A percentile compares a stretch with the other conserved stretches of the same genome.
Evolutionary conservation across 2,888 invertebrate genomes (phyloP).

Genomic region (Glaucopsyche alexis): DNA sequence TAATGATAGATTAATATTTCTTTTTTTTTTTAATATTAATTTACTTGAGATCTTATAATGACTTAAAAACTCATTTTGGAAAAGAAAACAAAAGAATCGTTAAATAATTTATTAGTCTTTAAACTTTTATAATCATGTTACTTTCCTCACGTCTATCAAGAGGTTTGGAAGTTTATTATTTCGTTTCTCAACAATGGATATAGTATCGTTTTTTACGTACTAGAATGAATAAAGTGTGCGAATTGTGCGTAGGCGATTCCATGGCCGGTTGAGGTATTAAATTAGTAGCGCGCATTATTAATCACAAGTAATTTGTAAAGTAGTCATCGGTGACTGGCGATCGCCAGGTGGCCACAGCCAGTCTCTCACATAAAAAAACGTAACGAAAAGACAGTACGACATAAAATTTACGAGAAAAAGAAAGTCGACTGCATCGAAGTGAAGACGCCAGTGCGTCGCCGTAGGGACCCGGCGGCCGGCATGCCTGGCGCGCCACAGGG

Average conservation of each 20-base stretch:
- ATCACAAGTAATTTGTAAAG: slow-evolving; percentile 26
- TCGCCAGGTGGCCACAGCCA: slow-evolving; percentile 20
- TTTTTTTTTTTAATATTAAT: neutral
- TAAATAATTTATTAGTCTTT: too few relatives aligned
- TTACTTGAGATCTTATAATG: too few relatives aligned
- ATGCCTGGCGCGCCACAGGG: slow-evolving; percentile 59
- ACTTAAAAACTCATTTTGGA: too few relatives aligned
- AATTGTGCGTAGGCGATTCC: slow-evolving; percentile 2
- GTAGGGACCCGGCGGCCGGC: slow-evolving; percentile 57
- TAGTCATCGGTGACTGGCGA: slow-evolving; percentile 13
- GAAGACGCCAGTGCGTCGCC: slow-evolving; percentile 47
- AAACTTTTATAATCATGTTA: too few relatives aligned
- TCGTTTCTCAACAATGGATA: neutral
- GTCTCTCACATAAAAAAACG: slow-evolving; percentile 26
- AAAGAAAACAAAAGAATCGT: too few relatives aligned
- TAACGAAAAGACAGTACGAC: slow-evolving; percentile 43
- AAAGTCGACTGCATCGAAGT: slow-evolving; percentile 41
- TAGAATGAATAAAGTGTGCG: neutral
- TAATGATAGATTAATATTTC: neutral
- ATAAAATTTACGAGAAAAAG: slow-evolving; percentile 42
- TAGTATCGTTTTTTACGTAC: neutral
- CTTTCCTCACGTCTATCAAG: too few relatives aligned
- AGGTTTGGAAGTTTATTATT: neutral
- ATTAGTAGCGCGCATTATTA: slow-evolving; percentile 24
- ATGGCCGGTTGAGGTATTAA: slow-evolving; percentile 18